Evolutionary conservation across 2,888 invertebrate genomes (phyloP).

Genomic region (Brachypterus glaber): DNA sequence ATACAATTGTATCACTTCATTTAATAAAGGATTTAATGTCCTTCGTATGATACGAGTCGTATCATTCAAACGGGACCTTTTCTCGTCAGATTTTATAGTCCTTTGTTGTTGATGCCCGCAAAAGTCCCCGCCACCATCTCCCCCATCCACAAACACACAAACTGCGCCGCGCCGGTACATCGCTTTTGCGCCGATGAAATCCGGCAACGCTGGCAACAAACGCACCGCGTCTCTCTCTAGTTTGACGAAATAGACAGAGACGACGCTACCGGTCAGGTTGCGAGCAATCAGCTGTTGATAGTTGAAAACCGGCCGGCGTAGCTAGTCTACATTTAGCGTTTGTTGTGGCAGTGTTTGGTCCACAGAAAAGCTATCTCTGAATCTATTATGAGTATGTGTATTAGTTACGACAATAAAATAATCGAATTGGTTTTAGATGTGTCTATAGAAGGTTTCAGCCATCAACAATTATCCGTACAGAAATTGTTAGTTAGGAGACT

Average conservation of each 20-base stretch:
- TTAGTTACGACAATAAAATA: conserved; percentile 36
- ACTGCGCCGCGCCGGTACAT: background rate
- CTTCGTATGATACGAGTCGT: too few relatives aligned
- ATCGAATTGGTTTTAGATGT: conserved; percentile 30
- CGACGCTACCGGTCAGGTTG: conserved; percentile 11
- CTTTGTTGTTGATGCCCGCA: too few relatives aligned
- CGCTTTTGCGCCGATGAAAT: background rate
- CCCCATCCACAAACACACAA: background rate
- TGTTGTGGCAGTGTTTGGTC: conserved; percentile 26
- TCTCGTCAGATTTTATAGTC: too few relatives aligned
- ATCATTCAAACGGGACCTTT: too few relatives aligned
- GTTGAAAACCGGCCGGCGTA: conserved; percentile 34
- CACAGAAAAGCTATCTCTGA: conserved; percentile 14
- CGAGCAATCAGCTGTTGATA: conserved; percentile 36
- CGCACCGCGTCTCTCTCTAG: conserved; percentile 11
- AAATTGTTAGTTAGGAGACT: conserved; percentile 34
- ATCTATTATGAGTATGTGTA: conserved; percentile 32
- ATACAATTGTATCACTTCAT: too few relatives aligned
- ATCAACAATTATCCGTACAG: conserved; percentile 32
- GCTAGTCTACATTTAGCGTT: conserved; percentile 36
- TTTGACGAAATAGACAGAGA: conserved; percentile 9
- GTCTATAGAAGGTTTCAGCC: conserved; percentile 32
- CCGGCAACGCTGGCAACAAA: conserved; percentile 13
- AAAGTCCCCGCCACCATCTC: too few relatives aligned
- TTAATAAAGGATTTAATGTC: too few relatives aligned